These are phyloP conservation scores for Chrysotoxum bicinctum DNA, from an alignment of 2,888 invertebrate species.

Conservation along the genomic window DNA sequence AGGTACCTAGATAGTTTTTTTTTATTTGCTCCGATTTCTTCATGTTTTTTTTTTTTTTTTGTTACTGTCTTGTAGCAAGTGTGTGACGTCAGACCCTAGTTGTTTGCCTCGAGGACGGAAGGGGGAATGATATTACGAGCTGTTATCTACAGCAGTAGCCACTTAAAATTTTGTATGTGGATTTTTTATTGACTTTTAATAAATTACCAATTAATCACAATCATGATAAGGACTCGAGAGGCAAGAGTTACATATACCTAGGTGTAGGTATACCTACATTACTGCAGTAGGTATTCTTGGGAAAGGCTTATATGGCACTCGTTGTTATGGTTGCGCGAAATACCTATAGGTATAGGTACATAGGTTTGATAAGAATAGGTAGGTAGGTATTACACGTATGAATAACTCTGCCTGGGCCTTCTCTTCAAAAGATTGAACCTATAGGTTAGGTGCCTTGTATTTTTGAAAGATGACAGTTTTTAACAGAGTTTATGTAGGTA, in stretches of 20 bases:
- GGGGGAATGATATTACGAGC: not conserved
- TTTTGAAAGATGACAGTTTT: not conserved
- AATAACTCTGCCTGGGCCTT: no score
- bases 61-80: not conserved
- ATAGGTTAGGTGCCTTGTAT: not conserved
- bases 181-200: constrained; percentile 63
- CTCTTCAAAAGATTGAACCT: no score
- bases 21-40: constrained; percentile 31
- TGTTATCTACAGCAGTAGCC: constrained; percentile 57
- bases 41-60: not conserved
- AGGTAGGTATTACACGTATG: no score
- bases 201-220: constrained; percentile 69
- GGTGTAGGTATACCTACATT: no score
- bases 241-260: no score
- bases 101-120: not conserved
- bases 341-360: no score
- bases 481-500: not conserved
- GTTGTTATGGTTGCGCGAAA: constrained; percentile 1
- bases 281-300: not conserved
- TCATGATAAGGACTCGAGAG: constrained; percentile 54
- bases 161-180: constrained; percentile 53
- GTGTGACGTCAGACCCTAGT: constrained; percentile 19
- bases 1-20: not conserved
- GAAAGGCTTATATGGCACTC: constrained; percentile 22
- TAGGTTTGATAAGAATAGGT: not conserved